Base-by-base conservation (phyloP, 2,888 invertebrate genomes). In the Geotrupes spiniger region DNA sequence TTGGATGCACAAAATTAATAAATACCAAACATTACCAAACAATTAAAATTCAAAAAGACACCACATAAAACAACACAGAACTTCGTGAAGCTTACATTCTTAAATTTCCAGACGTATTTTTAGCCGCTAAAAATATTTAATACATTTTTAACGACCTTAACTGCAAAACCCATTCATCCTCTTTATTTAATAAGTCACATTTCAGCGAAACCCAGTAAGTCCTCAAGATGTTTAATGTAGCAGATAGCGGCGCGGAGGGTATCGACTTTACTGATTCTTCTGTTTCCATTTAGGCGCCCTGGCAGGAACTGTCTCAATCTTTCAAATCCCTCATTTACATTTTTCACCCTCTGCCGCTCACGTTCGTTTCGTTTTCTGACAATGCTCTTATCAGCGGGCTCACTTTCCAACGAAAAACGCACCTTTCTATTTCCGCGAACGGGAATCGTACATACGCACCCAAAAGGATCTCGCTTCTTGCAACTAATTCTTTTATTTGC, bases 281-380 rank as follows among this genome's bases (percentile, higher is more conserved):
- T 52, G 10, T 49, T 51, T 37, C 46, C 46, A 46, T 38, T 33
- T 15, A 25, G 38, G 17, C 33, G 28, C 42, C 46, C 26, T 16
- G 49, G 49, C 14, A 51, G 49, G 42, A 49, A 54, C 40, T 51
- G 47, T 39, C 57, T 54, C 39, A 59, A 54, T 41, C 56, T 52
- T 48, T 63, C 57, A 41, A 58, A 61, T 12, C 54, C 60, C 44
- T 61, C 58, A 53, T 60, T 59, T 46, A 61, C 60, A 46, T 53
- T 58, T 42, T 54, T 51, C 28, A 59, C 58, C 27, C 56, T 48
- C 21, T 52, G 54, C 11, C 61, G 47, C 36, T 60, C 60, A 17
- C 60, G 42, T 29, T 59, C 58, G 48, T 59, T 61, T 33, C 60
- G 49, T 45, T 52, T 51, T 15, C 54, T 44, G 37, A 59, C 49